phyloP scores from a whole-genome alignment of 2,797 vertebrate species.

The Tadarida brasiliensis region DNA sequence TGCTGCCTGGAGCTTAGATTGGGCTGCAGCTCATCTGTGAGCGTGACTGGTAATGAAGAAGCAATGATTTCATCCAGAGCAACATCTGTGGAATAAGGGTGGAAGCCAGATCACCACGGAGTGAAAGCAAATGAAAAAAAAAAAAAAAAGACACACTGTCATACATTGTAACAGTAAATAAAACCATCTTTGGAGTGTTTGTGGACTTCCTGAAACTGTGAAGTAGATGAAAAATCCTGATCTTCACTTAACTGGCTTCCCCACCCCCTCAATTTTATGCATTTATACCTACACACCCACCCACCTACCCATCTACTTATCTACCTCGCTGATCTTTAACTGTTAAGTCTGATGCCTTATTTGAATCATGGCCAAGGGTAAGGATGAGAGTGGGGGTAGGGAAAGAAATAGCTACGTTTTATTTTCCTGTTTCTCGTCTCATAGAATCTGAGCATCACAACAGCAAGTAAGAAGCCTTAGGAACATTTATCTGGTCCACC shows the following conservation, averaged over 20 bases:
- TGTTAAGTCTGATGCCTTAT: not conserved
- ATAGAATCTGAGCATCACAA: not conserved
- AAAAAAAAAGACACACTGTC: not conserved
- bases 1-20: not conserved
- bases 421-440: not conserved
- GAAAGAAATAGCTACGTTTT: not conserved
- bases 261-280: not conserved
- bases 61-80: not conserved
- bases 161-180: not conserved
- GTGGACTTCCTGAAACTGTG: not conserved
- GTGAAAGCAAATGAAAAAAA: not conserved
- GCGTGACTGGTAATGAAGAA: not conserved
- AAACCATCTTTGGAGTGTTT: not conserved
- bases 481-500: not conserved
- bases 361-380: slow-evolving; percentile 11
- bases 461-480: not conserved
- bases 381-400: not conserved
- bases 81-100: not conserved
- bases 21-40: accelerated
- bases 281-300: not conserved
- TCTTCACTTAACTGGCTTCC: not conserved
- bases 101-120: not conserved
- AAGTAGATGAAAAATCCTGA: not conserved
- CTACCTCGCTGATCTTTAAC: not conserved
- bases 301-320: not conserved